A percentile compares a stretch with the other conserved stretches of the same genome.
These are phyloP conservation scores for Arion vulgaris DNA, from an alignment of 1,140 invertebrate species.

Conservation along the genomic window DNA sequence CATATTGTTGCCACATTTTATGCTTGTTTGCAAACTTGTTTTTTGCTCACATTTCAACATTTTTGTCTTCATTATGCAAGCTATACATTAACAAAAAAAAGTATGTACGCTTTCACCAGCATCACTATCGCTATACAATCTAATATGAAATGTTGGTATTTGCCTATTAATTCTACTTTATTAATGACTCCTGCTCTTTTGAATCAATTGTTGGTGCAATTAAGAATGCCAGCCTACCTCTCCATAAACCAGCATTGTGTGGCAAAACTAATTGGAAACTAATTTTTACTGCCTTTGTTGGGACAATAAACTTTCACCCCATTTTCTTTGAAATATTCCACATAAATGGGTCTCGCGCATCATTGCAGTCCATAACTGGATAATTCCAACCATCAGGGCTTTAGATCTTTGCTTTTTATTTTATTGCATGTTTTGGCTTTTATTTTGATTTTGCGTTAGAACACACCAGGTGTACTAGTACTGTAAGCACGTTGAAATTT, in stretches of 20 bases:
- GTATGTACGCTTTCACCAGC: too few species aligned
- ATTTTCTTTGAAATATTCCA: not conserved
- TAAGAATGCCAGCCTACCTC: not conserved
- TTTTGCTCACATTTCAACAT: too few species aligned
- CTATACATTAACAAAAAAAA: too few species aligned
- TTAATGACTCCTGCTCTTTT: slow-evolving; percentile 11
- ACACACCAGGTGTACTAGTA: not conserved
- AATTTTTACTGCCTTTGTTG: slow-evolving; percentile 12
- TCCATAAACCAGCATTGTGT: not conserved
- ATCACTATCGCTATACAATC: not conserved
- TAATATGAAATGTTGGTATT: not conserved
- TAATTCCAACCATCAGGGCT: not conserved
- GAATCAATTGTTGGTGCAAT: slow-evolving; percentile 3
- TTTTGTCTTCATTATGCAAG: too few species aligned
- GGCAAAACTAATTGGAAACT: slow-evolving; percentile 15
- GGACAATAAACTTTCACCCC: not conserved
- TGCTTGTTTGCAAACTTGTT: too few species aligned
- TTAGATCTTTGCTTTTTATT: slow-evolving; percentile 8
- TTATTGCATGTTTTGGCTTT: not conserved
- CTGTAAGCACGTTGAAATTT: not conserved
- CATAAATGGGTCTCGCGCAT: not conserved
- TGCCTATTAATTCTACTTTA: not conserved
- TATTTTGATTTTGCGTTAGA: not conserved
- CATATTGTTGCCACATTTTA: too few species aligned
- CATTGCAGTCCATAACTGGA: not conserved